Base-by-base conservation (phyloP, 2,888 invertebrate species). In the Diachrysia chrysitis region DNA sequence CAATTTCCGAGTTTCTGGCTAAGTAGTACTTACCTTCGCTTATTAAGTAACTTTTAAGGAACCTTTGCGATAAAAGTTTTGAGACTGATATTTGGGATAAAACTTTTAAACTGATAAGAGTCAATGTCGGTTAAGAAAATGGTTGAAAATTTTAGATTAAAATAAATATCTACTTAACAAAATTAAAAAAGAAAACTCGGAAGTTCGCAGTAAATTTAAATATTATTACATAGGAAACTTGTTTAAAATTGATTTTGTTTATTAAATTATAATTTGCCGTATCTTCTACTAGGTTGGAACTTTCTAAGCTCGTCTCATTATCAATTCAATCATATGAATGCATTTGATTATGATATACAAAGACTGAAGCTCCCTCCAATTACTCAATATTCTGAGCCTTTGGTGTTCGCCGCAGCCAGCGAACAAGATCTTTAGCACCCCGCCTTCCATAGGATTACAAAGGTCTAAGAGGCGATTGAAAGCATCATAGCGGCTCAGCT, bases 321-420 rank as follows among this genome's bases (percentile, higher is more conserved):
- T 78, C 66, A 69, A 85, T 85, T 84, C 85, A 86, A 85, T 89
- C 83, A 85, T 79, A 76, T 73, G 76, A 82, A 83, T 87, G 87
- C 89, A 89, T 89, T 82, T 88, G 86, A 89, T 90, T 89, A 89
- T 84, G 67, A 85, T 85, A 84, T 83, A 89, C 88, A 89, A 89
- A 89, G 88, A 85, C 81, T 70, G 76, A 85, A 79, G 86, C 84
- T 84, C 85, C 84, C 84, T 83, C 76, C 76, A 78, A 88, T 87
- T 87, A 85, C 80, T 83, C 81, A 76, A 82, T 80, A 84, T 79
- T 78, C 79, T 69, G 69, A 75, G 83, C 84, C 84, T 86, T 85
- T 87, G 85, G 83, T 84, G 78, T 79, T 81, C 83, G 78, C 83
- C 75, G 76, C 79, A 69, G 66, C 90, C 89, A 87, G 57, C 37